phyloP scores from a whole-genome alignment of 2,888 invertebrate species.

The Nasonia oneida region DNA sequence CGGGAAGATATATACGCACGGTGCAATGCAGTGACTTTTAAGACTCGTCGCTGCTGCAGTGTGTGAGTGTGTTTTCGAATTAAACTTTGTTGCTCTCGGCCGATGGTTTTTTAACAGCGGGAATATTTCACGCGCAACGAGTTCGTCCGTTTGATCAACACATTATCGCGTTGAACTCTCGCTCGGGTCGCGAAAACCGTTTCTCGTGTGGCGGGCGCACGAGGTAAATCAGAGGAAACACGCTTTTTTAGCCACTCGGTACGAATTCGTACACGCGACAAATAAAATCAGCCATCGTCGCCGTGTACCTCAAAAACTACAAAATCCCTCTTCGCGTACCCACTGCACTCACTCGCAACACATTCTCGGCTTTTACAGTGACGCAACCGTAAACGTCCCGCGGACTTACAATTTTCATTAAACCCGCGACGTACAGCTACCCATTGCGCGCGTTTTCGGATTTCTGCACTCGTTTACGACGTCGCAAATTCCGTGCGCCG shows the following conservation, averaged over 20 bases:
- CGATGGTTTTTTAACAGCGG: background rate
- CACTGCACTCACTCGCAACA: background rate
- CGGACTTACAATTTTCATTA: slow-evolving; percentile 45
- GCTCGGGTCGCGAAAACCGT: background rate
- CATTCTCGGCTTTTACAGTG: background rate
- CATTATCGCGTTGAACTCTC: background rate
- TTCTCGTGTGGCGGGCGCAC: background rate
- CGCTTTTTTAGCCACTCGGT: background rate
- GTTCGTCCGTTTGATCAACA: background rate
- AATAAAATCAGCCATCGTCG: background rate
- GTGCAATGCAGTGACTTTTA: background rate
- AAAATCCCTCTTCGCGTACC: background rate
- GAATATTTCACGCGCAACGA: background rate
- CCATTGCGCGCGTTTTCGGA: slow-evolving; percentile 36
- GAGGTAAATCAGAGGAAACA: background rate
- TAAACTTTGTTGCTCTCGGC: background rate
- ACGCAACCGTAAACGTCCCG: slow-evolving; percentile 25
- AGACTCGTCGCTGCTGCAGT: background rate
- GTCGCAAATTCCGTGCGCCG: slow-evolving; percentile 44
- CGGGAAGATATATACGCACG: slow-evolving; percentile 19
- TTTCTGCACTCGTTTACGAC: slow-evolving; percentile 52
- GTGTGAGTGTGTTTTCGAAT: background rate
- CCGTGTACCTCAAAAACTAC: background rate
- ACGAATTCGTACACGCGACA: background rate
- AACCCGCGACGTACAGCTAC: slow-evolving; percentile 25